phyloP scores from a whole-genome alignment of 92 coral and sea anemone species.

The Heteractis magnifica region DNA sequence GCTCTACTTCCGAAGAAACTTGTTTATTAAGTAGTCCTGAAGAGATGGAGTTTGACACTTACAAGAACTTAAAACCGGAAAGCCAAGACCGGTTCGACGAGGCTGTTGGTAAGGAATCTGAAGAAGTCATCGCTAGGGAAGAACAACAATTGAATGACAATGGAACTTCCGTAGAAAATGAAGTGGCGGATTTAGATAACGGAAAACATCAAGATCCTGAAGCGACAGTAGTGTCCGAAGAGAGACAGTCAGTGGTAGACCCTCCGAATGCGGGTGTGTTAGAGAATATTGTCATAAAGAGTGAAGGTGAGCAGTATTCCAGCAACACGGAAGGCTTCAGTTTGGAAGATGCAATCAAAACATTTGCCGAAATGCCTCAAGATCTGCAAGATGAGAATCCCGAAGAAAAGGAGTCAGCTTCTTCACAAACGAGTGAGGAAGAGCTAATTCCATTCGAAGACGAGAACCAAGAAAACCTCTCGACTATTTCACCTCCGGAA shows the following conservation, averaged over 20 bases:
- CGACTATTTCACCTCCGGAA: background rate
- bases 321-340: background rate
- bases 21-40: too few relatives aligned
- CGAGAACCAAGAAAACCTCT: background rate
- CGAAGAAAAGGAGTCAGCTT: background rate
- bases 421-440: background rate
- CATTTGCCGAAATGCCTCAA: constrained; percentile 6
- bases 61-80: background rate
- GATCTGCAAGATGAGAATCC: background rate
- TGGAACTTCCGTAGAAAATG: background rate
- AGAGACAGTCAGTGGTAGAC: background rate
- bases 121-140: background rate
- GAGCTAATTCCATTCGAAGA: background rate
- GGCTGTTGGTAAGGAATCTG: background rate
- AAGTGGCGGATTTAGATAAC: background rate
- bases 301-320: background rate
- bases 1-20: background rate
- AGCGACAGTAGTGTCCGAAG: background rate
- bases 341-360: constrained; percentile 8
- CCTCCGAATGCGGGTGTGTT: background rate
- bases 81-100: background rate
- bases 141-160: background rate
- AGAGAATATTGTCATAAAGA: background rate
- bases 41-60: too few relatives aligned
- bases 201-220: background rate